Evolutionary conservation across 1,140 invertebrate species (phyloP).

Genomic region (Daktulosphaira vitifoliae): DNA sequence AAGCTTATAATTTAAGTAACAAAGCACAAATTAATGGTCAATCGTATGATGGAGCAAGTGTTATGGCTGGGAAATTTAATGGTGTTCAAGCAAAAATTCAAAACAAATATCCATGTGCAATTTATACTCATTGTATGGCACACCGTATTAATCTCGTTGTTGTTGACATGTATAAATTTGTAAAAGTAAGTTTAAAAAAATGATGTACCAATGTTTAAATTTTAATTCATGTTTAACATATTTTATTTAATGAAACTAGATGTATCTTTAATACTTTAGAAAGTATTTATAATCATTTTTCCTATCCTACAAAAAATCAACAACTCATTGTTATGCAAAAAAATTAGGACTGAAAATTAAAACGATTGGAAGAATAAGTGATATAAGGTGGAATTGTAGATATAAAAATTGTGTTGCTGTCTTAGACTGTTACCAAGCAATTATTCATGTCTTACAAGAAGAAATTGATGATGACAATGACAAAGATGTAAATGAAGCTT

Average conservation of each 20-base stretch:
- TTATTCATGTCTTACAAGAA: no score
- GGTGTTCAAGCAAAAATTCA: no score
- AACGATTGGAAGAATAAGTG: background rate
- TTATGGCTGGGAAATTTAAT: slow-evolving; percentile 4
- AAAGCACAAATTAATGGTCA: slow-evolving; percentile 12
- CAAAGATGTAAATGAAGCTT: no score
- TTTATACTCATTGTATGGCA: slow-evolving; percentile 2
- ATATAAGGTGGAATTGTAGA: no score
- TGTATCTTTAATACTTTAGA: background rate
- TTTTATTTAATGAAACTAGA: background rate
- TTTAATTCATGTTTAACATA: no score
- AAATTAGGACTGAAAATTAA: background rate
- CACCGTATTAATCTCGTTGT: background rate
- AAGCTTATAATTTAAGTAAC: background rate
- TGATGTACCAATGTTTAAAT: background rate
- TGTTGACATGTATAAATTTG: background rate
- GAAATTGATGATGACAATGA: no score
- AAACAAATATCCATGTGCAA: background rate
- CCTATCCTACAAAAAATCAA: no score
- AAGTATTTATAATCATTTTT: background rate
- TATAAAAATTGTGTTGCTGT: background rate
- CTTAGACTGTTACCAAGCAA: background rate
- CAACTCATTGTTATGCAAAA: no score
- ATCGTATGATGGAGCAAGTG: background rate
- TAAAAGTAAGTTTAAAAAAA: no score